Evolutionary conservation across 2,113 vertebrate genomes (phyloP).

Genomic region (Diadophis punctatus): DNA sequence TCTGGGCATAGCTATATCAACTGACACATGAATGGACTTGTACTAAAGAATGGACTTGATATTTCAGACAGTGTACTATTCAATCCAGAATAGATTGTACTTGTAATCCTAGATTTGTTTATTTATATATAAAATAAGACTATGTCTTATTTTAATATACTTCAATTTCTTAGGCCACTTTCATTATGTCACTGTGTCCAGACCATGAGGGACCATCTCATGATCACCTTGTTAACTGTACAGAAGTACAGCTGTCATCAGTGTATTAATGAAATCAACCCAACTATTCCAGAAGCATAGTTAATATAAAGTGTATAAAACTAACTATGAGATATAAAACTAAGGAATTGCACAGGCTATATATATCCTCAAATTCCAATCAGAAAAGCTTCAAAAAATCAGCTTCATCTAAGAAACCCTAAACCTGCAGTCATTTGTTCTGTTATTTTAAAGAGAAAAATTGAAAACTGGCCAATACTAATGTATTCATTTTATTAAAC

Average conservation of each 20-base stretch:
- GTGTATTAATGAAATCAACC: background rate
- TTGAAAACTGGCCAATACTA: background rate
- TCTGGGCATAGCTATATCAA: background rate
- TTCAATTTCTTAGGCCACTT: background rate
- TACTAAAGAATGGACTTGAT: background rate
- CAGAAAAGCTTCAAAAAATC: background rate
- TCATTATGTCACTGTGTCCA: background rate
- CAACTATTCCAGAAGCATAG: background rate
- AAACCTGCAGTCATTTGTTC: background rate
- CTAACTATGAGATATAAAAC: background rate
- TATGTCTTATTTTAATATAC: background rate
- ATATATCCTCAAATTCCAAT: background rate
- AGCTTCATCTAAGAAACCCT: background rate
- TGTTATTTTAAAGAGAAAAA: background rate
- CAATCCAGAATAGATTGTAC: background rate
- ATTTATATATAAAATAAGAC: background rate
- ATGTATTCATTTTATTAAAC: background rate
- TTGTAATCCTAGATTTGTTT: background rate
- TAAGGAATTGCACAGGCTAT: background rate
- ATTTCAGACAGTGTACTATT: background rate
- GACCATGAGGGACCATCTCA: background rate
- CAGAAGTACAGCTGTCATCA: background rate
- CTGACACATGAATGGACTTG: background rate
- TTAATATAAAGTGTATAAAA: background rate
- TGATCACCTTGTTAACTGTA: background rate